A percentile compares a stretch with the other conserved stretches of the same genome.
Conservation (phyloP, 2,113 vertebrate genomes). For the Corythoichthys intestinalis region DNA sequence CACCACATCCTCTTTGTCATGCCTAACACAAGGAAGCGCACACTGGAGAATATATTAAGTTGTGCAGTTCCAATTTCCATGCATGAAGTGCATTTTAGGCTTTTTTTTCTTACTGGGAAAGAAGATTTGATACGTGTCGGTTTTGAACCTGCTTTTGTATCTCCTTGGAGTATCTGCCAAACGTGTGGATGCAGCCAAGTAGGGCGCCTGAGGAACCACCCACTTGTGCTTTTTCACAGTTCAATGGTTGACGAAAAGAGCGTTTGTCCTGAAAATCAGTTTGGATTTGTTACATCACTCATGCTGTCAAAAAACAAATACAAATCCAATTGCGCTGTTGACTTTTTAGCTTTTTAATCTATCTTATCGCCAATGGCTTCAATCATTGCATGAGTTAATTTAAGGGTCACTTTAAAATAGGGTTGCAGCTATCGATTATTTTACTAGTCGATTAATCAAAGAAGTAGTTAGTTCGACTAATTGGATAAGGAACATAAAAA, state of each 20-base stretch:
- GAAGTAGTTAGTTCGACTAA: no score
- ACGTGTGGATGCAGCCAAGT: constrained; percentile 54
- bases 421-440: no score
- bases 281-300: constrained; percentile 53
- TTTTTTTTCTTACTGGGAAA: constrained; percentile 27
- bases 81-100: background rate
- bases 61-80: constrained; percentile 1
- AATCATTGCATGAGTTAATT: background rate
- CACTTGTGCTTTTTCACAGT: constrained; percentile 31
- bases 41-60: constrained; percentile 1
- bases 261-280: constrained; percentile 54
- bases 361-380: background rate
- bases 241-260: constrained; percentile 46
- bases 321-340: background rate
- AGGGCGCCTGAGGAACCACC: constrained; percentile 59
- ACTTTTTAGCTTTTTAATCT: background rate
- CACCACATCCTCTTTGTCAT: constrained; percentile 48
- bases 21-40: constrained; percentile 9
- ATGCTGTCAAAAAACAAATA: constrained; percentile 36
- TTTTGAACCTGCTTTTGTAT: constrained; percentile 55
- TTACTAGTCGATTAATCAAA: no score
- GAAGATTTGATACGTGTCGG: constrained; percentile 27
- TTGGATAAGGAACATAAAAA: no score
- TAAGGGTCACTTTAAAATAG: no score
- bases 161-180: constrained; percentile 58